Base-by-base conservation (phyloP, 2,113 vertebrate genomes). In the Corythornis cristatus region DNA sequence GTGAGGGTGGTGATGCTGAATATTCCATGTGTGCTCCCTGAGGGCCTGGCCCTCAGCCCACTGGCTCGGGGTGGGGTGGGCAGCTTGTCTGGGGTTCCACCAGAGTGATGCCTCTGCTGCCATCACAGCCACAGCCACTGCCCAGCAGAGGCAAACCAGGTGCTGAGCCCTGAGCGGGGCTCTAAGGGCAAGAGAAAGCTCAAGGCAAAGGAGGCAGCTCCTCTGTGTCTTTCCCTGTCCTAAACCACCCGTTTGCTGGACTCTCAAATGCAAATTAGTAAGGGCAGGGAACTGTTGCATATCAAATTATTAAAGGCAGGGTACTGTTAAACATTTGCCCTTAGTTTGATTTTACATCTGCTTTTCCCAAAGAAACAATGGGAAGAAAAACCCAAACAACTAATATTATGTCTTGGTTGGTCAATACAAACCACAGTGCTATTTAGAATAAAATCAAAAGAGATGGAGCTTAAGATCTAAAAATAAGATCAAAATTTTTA, bases 1-100 rank as follows among this genome's bases (percentile, higher is more conserved):
- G 22, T 12, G 15, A 9, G 0, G 16, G 53, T 61, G 66, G 40
- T 0, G 9, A 17, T 23, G 51, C 46, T 7, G 0, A 61, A 3
- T 42, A 53, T 74, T 65, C 85, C 77, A 54, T 58, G 26, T 56
- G 85, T 1, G 3, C 43, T 54, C 72, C 67, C 82, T 15, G 4
- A 37, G 66, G 73, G 7, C 19, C 35, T 75, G 56, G 62, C 82
- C 31, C 16, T 43, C 20, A 31, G 74, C 20, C n/a, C 43, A 0
- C 26, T 22, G 78, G 35, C 4, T 72, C 51, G 33, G 42, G 26
- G 6, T 4, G 46, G 43, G 23, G 7, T 51, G 65, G 25, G 53
- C 6, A 15, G 16, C 15, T 28, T 58, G 16, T 37, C 43, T n/a
- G 68, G 40, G 60, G 33, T 22, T 28, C 8, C 25, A 43, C 28